Percentiles rank a stretch among this genome's conserved stretches.
phyloP scores from a whole-genome alignment of 2,797 vertebrate genomes.

The Sebastes dallii region DNA sequence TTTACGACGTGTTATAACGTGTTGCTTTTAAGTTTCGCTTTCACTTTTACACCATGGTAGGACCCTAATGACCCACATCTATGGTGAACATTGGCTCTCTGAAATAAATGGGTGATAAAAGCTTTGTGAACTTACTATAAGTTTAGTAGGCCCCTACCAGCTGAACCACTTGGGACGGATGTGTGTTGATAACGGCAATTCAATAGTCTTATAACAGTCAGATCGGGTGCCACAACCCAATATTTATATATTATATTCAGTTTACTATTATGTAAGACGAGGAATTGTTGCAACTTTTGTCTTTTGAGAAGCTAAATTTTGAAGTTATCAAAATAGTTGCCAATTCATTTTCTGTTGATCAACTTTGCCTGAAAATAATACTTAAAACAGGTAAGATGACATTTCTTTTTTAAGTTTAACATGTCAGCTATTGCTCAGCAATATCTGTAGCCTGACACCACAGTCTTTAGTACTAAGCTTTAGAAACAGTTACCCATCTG shows the following conservation, averaged over 20 bases:
- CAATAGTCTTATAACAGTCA: no score
- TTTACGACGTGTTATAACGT: no score
- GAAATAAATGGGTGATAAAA: no score
- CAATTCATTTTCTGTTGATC: not conserved
- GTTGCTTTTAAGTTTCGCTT: no score
- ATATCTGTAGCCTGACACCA: not conserved
- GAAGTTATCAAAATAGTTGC: not conserved
- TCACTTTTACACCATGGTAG: no score
- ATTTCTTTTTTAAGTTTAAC: not conserved
- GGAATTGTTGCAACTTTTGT: not conserved
- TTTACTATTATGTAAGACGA: not conserved
- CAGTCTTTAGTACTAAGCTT: not conserved
- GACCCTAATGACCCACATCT: no score
- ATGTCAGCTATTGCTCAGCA: not conserved
- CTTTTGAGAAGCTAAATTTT: not conserved
- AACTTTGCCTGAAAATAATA: not conserved
- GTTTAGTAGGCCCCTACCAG: no score
- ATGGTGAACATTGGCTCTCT: no score
- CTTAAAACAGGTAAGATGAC: not conserved
- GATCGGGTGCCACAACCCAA: fast-evolving
- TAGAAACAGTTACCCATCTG: not conserved
- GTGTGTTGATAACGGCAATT: no score
- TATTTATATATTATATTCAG: no score
- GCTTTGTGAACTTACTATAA: no score
- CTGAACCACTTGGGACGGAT: no score